Base-by-base conservation (phyloP, 1,140 invertebrate species). In the Venturia canescens region DNA sequence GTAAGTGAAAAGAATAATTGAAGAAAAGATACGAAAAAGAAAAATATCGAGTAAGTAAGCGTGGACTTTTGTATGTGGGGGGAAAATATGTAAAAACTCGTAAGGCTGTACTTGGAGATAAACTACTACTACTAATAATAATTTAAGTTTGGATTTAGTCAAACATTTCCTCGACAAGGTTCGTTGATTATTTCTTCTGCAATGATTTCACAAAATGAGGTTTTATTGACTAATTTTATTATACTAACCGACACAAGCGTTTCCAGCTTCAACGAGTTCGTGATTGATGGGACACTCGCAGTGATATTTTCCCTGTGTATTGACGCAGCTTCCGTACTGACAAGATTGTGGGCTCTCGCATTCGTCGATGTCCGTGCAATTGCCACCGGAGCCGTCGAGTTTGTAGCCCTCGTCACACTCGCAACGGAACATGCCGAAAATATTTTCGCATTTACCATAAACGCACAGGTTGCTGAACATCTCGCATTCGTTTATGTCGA, bases 401-500 rank as follows among this genome's bases (percentile, higher is more conserved):
- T 96, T 95, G 89, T 96, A 98, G 0, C 97, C 97, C 85, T 96
- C 95, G 87, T 96, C 94, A 87, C 97, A 98, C 82, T 96, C 94
- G 88, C 97, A 98, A 66, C 95, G 93, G 90, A 97, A 98, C 94
- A 97, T 97, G 18, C 97, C 97, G 89, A 97, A 96, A 2, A 96
- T 95, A 89, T 98, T 98, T 86, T 97, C 96, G 91, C 97, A 98
- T 82, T 93, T 93, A 0, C 97, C 97, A 89, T 94, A 97, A 4
- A 97, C 96, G 89, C 97, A 98, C 1, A 98, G 92, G 87, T 97
- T 97, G 86, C 94, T 95, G 90, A 98, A 98, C 91, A 96, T 95
- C 31, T 95, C 94, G 88, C 98, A 99, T 89, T 99, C 98, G 88
- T 99, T 95, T 27, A 98, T 96, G 89, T 99, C 98, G 75, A 96